Conservation (phyloP, 2,888 invertebrate species). For the Anaspis maculata region DNA sequence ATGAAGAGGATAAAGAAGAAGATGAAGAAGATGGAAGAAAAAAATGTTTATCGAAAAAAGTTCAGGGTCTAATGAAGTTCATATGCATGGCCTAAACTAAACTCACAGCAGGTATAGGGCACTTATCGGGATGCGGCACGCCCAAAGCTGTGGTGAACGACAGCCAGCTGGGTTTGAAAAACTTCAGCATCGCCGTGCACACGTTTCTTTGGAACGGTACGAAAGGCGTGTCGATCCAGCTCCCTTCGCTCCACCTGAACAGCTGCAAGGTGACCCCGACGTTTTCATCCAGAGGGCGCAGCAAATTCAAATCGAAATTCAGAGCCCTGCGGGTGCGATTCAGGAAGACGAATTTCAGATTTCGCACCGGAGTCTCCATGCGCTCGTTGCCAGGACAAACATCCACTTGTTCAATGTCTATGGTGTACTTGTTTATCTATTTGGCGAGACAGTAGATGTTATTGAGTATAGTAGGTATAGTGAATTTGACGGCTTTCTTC, state of each 20-base stretch:
- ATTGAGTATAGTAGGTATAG: neutral
- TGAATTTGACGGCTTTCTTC: too few species aligned
- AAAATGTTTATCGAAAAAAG: too few species aligned
- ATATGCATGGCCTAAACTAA: neutral
- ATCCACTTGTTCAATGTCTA: neutral
- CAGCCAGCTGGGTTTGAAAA: conserved; percentile 6
- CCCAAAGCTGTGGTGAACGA: conserved; percentile 5
- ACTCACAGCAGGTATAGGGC: conserved; percentile 17
- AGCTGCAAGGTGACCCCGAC: neutral
- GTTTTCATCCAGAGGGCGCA: neutral
- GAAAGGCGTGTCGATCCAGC: neutral
- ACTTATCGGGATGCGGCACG: conserved; percentile 13
- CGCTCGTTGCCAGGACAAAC: conserved; percentile 1
- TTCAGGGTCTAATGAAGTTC: neutral
- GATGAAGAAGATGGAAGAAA: too few species aligned
- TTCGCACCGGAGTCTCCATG: conserved; percentile 1
- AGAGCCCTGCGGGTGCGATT: neutral
- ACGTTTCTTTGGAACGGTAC: conserved; percentile 8
- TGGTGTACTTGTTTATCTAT: neutral
- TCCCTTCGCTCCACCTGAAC: neutral
- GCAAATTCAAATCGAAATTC: neutral
- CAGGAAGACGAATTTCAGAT: neutral
- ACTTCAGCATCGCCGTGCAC: conserved; percentile 8
- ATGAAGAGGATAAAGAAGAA: too few species aligned
- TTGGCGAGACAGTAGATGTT: neutral